Evolutionary conservation across 2,113 vertebrate species (phyloP), one percentile per base, ranked within the genome.

Genomic region (Eleginops maclovinus): DNA sequence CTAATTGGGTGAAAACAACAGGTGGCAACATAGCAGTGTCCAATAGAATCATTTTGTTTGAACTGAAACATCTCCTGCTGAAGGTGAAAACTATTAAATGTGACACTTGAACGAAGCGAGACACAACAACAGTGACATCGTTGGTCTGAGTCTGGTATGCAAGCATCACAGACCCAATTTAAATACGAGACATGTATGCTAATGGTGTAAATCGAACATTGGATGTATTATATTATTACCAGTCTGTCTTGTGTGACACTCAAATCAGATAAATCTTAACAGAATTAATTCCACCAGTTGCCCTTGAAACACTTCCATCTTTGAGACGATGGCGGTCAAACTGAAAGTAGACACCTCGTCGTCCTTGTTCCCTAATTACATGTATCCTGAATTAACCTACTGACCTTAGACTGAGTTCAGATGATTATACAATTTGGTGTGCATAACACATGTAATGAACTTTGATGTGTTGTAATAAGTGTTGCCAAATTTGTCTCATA

Each of bases 61-160:
- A 83, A 63, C 73, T 58, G 67, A 72, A 72, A 81, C 10, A 72
- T 84, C 64, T 85, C 79, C 84, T 61, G 95, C 92, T 92, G 89
- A 93, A 92, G 92, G 91, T 93, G 91, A 93, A 92, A 92, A 88
- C 90, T 81, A 88, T 91, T 88, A 92, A 93, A 53, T 81, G 68
- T 56, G 81, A 84, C 81, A 88, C 63, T 76, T 36, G 60, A 84
- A 77, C 41, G 72, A 54, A 77, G 78, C 46, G 44, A 83, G 79
- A 83, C 75, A 81, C 67, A 66, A 44, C 83, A 87, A 92, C 85
- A 90, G 79, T 82, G 82, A 86, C 77, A 83, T 49, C 43, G 68
- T 54, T 75, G 67, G 76, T 77, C 50, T 68, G 54, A 75, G 64
- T 72, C 81, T 77, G 64, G 24, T 65, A 40, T 26, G 13, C 64